phyloP scores from a whole-genome alignment of 2,113 vertebrate species.

The Rhynchomys soricoides region DNA sequence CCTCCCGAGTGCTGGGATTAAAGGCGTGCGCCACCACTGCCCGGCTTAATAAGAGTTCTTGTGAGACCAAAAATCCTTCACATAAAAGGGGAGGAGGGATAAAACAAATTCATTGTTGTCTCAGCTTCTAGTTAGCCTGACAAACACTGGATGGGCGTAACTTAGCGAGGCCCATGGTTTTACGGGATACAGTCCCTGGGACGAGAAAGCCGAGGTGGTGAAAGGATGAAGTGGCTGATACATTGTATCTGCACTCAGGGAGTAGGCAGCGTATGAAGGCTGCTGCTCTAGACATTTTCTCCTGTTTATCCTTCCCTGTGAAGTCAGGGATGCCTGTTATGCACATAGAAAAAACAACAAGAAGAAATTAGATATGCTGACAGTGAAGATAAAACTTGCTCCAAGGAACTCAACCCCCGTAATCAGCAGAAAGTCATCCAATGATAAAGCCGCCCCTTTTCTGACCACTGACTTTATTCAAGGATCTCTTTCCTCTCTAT shows the following conservation, averaged over 20 bases:
- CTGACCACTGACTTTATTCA: no score
- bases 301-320: neutral
- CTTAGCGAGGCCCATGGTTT: neutral
- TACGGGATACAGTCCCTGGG: neutral
- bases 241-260: neutral
- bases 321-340: no score
- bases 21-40: no score
- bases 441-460: no score
- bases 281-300: neutral
- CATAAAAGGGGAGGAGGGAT: neutral
- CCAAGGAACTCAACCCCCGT: no score
- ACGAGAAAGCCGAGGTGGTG: neutral
- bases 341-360: no score
- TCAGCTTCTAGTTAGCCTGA: neutral
- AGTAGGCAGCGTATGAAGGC: neutral
- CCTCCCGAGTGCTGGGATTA: no score
- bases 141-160: neutral
- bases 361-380: no score
- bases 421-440: no score
- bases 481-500: no score
- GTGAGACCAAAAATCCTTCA: neutral
- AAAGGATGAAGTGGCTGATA: neutral
- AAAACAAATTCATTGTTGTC: neutral
- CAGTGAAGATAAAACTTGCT: no score
- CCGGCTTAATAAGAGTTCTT: neutral